These are phyloP conservation scores for Neogale vison DNA, from an alignment of 2,113 vertebrate genomes.

Conservation along the genomic window DNA sequence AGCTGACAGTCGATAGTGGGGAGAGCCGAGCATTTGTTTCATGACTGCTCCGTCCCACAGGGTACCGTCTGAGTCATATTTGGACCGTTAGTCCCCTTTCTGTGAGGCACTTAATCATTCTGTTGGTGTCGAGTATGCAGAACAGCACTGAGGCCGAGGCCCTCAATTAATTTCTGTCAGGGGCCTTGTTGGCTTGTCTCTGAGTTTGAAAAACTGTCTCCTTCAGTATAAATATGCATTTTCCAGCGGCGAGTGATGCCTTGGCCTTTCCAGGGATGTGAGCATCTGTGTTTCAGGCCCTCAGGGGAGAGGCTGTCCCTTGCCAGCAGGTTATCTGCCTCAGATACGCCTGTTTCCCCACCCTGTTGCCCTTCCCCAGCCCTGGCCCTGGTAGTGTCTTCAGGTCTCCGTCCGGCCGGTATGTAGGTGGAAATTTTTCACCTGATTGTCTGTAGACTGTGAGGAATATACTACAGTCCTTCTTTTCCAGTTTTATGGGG, in stretches of 20 bases:
- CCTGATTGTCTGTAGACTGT: neutral
- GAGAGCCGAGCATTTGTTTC: neutral
- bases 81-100: neutral
- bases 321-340: neutral
- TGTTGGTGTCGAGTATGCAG: neutral
- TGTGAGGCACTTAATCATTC: neutral
- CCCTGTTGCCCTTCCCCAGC: rapidly evolving
- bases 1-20: neutral
- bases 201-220: conserved; percentile 11
- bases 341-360: neutral
- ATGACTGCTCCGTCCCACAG: neutral
- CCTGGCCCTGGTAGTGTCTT: neutral
- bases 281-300: neutral
- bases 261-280: neutral
- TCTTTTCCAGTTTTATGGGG: neutral
- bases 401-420: rapidly evolving
- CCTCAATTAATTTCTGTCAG: neutral
- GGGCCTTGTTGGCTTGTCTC: neutral
- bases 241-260: neutral
- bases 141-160: neutral
- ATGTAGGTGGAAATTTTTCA: neutral
- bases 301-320: neutral
- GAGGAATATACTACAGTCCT: neutral
- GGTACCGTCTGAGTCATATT: neutral
- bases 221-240: neutral